Evolutionary conservation across 2,797 vertebrate genomes (phyloP).

Genomic region (Heliangelus exortis): DNA sequence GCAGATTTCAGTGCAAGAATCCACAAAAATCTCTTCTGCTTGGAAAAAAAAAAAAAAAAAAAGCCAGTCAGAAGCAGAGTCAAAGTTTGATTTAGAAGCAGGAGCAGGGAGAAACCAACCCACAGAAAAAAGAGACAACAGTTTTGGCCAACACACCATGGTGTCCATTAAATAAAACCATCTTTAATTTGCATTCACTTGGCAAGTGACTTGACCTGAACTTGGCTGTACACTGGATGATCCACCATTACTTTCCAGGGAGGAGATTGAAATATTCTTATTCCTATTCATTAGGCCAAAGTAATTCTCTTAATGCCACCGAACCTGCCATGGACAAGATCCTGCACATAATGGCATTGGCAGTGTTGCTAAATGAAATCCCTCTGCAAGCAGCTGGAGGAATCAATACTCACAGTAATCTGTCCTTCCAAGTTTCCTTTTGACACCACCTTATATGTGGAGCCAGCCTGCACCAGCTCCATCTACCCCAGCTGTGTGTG

Average conservation of each 20-base stretch:
- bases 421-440: conserved; percentile 62
- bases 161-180: conserved; percentile 53
- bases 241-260: conserved; percentile 63
- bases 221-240: conserved; percentile 60
- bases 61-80: not conserved
- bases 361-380: conserved; percentile 71
- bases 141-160: conserved; percentile 24
- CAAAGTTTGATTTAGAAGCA: conserved; percentile 47
- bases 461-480: not conserved
- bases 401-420: conserved; percentile 2
- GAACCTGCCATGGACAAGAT: conserved; percentile 71
- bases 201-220: conserved; percentile 57
- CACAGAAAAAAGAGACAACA: conserved; percentile 8
- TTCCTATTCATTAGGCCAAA: conserved; percentile 75
- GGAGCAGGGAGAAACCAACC: not conserved
- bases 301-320: conserved; percentile 73
- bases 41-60: not conserved
- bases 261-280: conserved; percentile 71
- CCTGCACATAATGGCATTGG: conserved; percentile 66
- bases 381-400: conserved; percentile 43
- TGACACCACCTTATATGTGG: conserved; percentile 12
- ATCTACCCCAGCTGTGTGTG: not conserved
- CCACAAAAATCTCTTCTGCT: conserved; percentile 43
- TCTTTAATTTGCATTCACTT: conserved; percentile 41
- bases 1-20: conserved; percentile 1